Evolutionary conservation across 2,113 vertebrate genomes (phyloP).

Genomic region (Phalacrocorax aristotelis): DNA sequence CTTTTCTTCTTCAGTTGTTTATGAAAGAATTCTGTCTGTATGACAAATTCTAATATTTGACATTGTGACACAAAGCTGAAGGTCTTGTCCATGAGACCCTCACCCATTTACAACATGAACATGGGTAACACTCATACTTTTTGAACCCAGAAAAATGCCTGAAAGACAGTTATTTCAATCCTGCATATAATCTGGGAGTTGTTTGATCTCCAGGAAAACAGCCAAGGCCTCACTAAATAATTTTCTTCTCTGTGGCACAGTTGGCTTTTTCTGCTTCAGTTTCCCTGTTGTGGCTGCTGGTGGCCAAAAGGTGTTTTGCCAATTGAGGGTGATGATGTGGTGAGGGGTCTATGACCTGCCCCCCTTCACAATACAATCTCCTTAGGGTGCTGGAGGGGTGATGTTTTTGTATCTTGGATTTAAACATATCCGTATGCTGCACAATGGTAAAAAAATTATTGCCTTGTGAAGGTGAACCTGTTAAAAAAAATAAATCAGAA

Average conservation of each 20-base stretch:
- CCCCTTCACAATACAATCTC: rapidly evolving
- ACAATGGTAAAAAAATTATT: neutral
- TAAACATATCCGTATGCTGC: rapidly evolving
- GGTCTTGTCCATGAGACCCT: neutral
- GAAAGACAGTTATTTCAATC: neutral
- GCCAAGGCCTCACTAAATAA: too few relatives aligned
- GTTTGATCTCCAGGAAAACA: neutral
- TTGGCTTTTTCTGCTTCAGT: neutral
- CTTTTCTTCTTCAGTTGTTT: neutral
- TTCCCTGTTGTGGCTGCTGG: neutral
- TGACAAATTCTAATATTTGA: neutral
- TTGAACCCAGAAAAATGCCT: neutral
- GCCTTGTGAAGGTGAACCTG: neutral
- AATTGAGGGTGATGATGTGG: rapidly evolving
- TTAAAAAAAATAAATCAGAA: neutral
- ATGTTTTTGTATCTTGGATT: neutral
- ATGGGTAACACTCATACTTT: neutral
- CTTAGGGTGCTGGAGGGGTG: neutral
- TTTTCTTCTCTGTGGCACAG: neutral
- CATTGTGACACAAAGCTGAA: neutral
- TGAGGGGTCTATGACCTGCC: neutral
- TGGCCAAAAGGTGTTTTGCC: neutral
- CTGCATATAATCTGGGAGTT: neutral
- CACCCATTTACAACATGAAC: neutral
- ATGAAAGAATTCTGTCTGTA: neutral